These are phyloP conservation scores for Miichthys miiuy DNA, from an alignment of 2,797 vertebrate genomes.

Conservation along the genomic window DNA sequence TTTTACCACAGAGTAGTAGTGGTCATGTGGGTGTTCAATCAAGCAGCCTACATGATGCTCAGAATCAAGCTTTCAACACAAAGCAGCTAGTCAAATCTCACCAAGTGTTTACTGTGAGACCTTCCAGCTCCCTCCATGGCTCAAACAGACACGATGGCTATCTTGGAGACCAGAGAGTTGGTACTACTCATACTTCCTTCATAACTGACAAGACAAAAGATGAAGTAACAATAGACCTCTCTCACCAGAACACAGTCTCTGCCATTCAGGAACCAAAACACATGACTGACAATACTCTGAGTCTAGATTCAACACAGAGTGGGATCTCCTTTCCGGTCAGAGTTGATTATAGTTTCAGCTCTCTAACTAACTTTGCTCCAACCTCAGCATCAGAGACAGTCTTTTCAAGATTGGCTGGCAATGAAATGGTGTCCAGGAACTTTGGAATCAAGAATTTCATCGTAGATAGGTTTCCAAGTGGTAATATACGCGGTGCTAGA, in stretches of 20 bases:
- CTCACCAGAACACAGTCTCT: constrained; percentile 4
- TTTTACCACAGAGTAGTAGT: constrained; percentile 2
- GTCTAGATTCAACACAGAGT: not conserved
- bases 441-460: not conserved
- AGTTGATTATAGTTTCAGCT: constrained; percentile 8
- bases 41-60: constrained; percentile 20
- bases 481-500: not conserved
- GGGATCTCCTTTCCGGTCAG: not conserved
- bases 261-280: constrained; percentile 7
- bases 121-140: not conserved
- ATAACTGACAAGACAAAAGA: not conserved
- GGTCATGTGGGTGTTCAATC: constrained; percentile 13
- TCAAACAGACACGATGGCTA: constrained; percentile 12
- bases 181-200: not conserved
- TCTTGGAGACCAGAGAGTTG: not conserved
- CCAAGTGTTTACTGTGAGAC: not conserved
- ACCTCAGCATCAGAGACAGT: not conserved
- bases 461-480: not conserved
- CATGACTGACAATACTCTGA: not conserved
- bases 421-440: not conserved
- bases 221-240: not conserved
- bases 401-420: constrained; percentile 5
- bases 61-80: not conserved
- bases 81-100: constrained; percentile 18
- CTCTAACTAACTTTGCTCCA: not conserved